These are phyloP conservation scores for Nycticebus coucang DNA, from an alignment of 2,113 vertebrate genomes.

Conservation along the genomic window DNA sequence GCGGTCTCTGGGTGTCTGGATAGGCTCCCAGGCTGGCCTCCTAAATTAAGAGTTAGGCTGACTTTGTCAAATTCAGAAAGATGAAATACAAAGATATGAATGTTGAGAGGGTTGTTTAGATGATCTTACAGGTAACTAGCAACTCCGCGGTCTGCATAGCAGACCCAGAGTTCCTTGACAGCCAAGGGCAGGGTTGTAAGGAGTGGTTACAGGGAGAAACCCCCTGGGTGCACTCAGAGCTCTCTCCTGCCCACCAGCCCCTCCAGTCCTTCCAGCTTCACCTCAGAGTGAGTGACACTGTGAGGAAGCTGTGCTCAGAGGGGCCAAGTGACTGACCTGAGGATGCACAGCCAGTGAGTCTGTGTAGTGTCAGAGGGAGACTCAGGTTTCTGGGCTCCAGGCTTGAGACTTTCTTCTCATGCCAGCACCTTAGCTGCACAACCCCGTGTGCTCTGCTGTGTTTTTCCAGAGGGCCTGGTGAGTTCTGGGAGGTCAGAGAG, in stretches of 20 bases:
- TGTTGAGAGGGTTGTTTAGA: no score
- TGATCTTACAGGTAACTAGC: not conserved
- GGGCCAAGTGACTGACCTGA: not conserved
- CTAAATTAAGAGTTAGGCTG: not conserved
- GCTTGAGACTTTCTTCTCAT: not conserved
- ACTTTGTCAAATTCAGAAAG: not conserved
- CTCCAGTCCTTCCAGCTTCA: not conserved
- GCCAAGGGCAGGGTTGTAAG: not conserved
- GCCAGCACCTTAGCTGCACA: not conserved
- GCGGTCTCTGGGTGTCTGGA: not conserved
- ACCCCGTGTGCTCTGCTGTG: rapidly evolving
- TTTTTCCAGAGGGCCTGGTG: not conserved
- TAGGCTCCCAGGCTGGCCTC: not conserved
- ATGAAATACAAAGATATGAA: not conserved
- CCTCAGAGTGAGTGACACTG: no score
- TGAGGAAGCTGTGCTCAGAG: not conserved
- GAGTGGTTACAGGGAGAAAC: not conserved
- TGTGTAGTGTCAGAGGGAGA: not conserved
- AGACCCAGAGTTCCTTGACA: not conserved
- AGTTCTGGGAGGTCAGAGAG: no score
- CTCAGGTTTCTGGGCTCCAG: not conserved
- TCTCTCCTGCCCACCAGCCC: no score
- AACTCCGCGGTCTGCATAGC: not conserved
- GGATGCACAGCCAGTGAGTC: not conserved
- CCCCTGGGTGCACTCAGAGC: not conserved